Conservation (phyloP, 1,140 invertebrate genomes). For the Agrypnia vestita region DNA sequence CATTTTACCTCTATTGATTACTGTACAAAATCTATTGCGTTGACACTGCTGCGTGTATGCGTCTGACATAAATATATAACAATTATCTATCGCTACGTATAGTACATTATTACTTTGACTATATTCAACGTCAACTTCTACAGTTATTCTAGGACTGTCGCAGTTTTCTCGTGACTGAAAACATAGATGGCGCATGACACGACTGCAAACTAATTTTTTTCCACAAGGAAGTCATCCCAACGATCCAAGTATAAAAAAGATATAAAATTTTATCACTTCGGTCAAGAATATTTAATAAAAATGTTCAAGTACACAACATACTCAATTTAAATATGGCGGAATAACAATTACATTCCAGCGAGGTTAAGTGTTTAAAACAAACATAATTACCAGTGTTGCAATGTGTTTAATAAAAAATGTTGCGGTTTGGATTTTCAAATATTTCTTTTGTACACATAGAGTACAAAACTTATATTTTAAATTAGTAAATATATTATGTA, state of each 20-base stretch:
- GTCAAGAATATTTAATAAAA: too few relatives aligned
- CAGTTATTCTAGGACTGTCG: slow-evolving; percentile 14
- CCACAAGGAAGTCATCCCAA: not conserved
- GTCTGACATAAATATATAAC: slow-evolving; percentile 50
- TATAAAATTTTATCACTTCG: not conserved
- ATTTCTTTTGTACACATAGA: not conserved
- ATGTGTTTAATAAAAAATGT: too few relatives aligned
- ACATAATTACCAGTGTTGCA: too few relatives aligned
- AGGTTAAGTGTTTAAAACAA: too few relatives aligned
- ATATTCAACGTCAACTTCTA: slow-evolving; percentile 18
- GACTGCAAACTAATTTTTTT: not conserved
- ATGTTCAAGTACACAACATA: too few relatives aligned
- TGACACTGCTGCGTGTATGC: slow-evolving; percentile 16
- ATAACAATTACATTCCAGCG: too few relatives aligned
- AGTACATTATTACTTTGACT: slow-evolving; percentile 27
- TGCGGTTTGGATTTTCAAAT: not conserved
- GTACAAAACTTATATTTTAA: slow-evolving; percentile 10
- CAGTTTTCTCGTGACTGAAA: not conserved
- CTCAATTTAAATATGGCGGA: too few relatives aligned
- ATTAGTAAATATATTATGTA: slow-evolving; percentile 25
- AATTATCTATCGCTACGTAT: slow-evolving; percentile 36
- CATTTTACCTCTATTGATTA: slow-evolving; percentile 36
- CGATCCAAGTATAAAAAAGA: slow-evolving; percentile 21
- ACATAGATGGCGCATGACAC: not conserved
- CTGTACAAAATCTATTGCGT: slow-evolving; percentile 60